Conservation (phyloP, 2,888 invertebrate species). For the Rotaria socialis region DNA sequence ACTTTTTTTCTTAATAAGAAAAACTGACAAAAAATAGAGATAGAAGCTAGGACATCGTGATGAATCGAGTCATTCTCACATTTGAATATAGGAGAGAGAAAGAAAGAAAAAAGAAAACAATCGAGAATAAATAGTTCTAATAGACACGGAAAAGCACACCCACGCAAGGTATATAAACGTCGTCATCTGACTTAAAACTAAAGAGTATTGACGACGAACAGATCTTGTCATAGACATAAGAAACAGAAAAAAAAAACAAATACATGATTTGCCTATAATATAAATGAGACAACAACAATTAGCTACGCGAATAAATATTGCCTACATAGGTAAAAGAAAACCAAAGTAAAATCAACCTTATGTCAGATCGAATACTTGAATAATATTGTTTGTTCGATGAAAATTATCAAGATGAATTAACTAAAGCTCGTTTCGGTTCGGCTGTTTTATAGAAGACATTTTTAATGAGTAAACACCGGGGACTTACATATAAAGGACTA, state of each 20-base stretch:
- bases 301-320: constrained; percentile 27
- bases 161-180: neutral
- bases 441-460: neutral
- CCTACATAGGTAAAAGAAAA: neutral
- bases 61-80: neutral
- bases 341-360: too few species aligned
- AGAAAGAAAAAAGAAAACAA: neutral
- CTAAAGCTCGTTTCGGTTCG: neutral
- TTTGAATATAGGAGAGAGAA: neutral
- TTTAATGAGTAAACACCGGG: neutral
- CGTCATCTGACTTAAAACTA: constrained; percentile 15
- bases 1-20: neutral
- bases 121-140: constrained; percentile 3
- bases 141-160: constrained; percentile 15
- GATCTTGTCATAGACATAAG: neutral
- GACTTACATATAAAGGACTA: constrained; percentile 17
- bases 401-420: neutral
- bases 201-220: neutral
- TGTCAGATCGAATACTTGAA: neutral
- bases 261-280: constrained; percentile 12
- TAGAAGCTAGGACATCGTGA: neutral
- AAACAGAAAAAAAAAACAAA: neutral
- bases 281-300: neutral
- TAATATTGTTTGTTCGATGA: neutral
- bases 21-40: neutral